Percentiles rank a stretch among this genome's conserved stretches.
Conservation (phyloP, 2,113 vertebrate species). For the Urocitellus parryii region DNA sequence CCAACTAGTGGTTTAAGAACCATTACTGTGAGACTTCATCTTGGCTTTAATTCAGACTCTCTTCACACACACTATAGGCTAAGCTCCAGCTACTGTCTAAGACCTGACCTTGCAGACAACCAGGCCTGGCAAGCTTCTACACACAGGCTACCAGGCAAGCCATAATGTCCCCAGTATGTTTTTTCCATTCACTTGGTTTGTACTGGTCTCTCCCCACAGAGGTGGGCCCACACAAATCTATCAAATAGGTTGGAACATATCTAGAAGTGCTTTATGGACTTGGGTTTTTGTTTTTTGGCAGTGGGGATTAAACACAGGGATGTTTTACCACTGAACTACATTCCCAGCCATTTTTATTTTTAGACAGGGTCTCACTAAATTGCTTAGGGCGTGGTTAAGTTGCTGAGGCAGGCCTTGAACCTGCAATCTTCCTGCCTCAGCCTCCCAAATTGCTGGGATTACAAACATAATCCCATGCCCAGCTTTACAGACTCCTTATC, state of each 20-base stretch:
- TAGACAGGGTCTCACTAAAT: too few relatives aligned
- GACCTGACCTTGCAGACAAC: background rate
- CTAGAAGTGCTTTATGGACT: background rate
- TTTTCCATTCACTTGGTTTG: background rate
- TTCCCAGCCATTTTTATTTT: too few relatives aligned
- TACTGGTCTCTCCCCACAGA: background rate
- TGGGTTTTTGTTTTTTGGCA: background rate
- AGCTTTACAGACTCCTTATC: background rate
- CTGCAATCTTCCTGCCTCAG: too few relatives aligned
- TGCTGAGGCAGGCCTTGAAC: too few relatives aligned
- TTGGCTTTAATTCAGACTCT: background rate
- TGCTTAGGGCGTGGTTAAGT: too few relatives aligned
- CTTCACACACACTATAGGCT: background rate
- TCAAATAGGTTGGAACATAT: background rate
- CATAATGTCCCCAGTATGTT: background rate
- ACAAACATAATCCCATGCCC: too few relatives aligned
- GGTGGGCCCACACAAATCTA: background rate
- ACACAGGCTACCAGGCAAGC: background rate
- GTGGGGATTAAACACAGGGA: too few relatives aligned
- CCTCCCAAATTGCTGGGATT: too few relatives aligned
- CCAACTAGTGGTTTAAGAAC: background rate
- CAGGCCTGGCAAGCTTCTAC: background rate
- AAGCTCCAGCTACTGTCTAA: background rate
- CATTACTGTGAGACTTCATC: background rate
- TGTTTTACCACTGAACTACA: too few relatives aligned